These are phyloP conservation scores for Diloba caeruleocephala DNA, from an alignment of 2,888 invertebrate genomes.

Conservation along the genomic window DNA sequence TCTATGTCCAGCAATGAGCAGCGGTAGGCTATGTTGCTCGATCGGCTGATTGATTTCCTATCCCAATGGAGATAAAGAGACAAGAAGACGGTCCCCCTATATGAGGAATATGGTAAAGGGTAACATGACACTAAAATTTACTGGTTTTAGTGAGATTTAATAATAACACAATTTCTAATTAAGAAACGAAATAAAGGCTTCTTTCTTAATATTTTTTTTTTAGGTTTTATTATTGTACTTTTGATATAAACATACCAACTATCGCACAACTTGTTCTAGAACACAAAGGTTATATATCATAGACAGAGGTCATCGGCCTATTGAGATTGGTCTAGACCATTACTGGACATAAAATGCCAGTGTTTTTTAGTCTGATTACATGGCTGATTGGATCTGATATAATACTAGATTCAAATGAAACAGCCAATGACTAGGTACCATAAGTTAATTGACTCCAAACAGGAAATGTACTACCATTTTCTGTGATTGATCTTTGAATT, in stretches of 20 bases:
- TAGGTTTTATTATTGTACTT: no score
- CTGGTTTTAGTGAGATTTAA: no score
- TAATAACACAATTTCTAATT: no score
- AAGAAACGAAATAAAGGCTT: no score
- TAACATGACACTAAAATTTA: no score
- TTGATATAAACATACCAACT: not conserved
- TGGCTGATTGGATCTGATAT: constrained; percentile 49
- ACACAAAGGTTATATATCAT: constrained; percentile 27
- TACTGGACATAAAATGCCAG: constrained; percentile 45
- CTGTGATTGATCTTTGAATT: constrained; percentile 14
- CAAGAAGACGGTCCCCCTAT: no score
- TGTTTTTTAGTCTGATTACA: constrained; percentile 49
- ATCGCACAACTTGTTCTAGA: constrained; percentile 4
- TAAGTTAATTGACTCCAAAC: constrained; percentile 30
- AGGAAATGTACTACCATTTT: constrained; percentile 29
- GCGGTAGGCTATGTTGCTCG: no score
- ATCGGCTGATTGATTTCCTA: no score
- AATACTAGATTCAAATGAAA: constrained; percentile 30
- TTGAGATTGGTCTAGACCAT: constrained; percentile 36
- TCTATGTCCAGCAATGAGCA: no score
- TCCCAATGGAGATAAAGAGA: no score
- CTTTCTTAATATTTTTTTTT: no score
- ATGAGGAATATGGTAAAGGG: no score
- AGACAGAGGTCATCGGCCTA: constrained; percentile 36
- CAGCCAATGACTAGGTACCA: constrained; percentile 24